phyloP scores from a whole-genome alignment of 2,888 invertebrate species.

The Himalopsyche kuldschensis region DNA sequence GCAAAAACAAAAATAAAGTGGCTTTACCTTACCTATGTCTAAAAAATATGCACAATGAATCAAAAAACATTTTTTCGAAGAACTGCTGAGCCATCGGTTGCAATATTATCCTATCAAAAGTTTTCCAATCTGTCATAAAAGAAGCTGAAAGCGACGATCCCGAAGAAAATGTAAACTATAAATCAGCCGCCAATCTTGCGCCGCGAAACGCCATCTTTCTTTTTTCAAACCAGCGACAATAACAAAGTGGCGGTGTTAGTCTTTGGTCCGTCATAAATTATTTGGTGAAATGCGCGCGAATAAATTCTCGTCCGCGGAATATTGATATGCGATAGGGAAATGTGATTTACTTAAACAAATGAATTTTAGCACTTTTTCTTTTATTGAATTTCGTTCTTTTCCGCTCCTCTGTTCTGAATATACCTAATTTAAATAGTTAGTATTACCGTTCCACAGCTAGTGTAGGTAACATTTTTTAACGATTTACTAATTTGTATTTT shows the following conservation, averaged over 20 bases:
- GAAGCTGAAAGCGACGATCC: neutral
- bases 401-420: no score
- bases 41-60: no score
- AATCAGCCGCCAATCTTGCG: neutral
- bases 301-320: neutral
- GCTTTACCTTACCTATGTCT: no score
- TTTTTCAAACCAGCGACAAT: neutral
- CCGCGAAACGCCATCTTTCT: neutral
- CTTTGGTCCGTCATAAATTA: neutral
- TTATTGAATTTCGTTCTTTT: no score
- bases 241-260: neutral
- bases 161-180: neutral
- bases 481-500: no score
- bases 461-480: no score
- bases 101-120: neutral
- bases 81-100: neutral
- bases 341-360: neutral
- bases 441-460: no score
- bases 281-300: neutral
- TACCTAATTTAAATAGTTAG: no score
- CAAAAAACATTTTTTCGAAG: neutral
- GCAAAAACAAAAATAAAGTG: no score
- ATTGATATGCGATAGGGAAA: neutral
- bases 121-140: conserved; percentile 1
- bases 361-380: neutral